Evolutionary conservation across 2,888 invertebrate species (phyloP).

Genomic region (Phortica magna): DNA sequence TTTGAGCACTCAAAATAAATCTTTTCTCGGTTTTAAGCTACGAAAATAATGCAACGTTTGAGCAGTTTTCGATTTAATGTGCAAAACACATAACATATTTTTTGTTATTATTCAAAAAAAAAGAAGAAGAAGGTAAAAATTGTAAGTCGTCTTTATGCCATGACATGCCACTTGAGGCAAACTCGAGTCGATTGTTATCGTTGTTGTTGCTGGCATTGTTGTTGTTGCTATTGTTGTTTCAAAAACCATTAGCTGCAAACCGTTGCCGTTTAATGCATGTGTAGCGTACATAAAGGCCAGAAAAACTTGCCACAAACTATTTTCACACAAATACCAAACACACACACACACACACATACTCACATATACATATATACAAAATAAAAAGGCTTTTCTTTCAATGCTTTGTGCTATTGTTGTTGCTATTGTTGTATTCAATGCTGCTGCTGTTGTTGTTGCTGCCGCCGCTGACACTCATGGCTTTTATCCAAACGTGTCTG

Average conservation of each 20-base stretch:
- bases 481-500: slow-evolving; percentile 12
- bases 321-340: slow-evolving; percentile 16
- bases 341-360: slow-evolving; percentile 2
- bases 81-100: too few species aligned
- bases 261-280: not conserved
- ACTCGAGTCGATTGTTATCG: not conserved
- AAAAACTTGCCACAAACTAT: slow-evolving; percentile 15
- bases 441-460: not conserved
- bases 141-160: not conserved
- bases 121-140: too few species aligned
- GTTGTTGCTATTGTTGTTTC: not conserved
- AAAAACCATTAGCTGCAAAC: slow-evolving; percentile 14
- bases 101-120: too few species aligned
- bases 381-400: slow-evolving; percentile 11
- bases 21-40: not conserved
- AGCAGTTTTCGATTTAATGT: too few species aligned
- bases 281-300: slow-evolving; percentile 10
- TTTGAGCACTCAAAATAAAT: too few species aligned
- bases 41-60: not conserved
- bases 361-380: slow-evolving; percentile 10
- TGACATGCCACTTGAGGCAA: not conserved
- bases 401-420: slow-evolving; percentile 1
- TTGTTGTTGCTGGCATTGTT: not conserved
- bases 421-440: not conserved
- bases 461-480: slow-evolving; percentile 3